These are phyloP conservation scores for Garrulus glandarius DNA, from an alignment of 2,797 vertebrate species.

Conservation along the genomic window DNA sequence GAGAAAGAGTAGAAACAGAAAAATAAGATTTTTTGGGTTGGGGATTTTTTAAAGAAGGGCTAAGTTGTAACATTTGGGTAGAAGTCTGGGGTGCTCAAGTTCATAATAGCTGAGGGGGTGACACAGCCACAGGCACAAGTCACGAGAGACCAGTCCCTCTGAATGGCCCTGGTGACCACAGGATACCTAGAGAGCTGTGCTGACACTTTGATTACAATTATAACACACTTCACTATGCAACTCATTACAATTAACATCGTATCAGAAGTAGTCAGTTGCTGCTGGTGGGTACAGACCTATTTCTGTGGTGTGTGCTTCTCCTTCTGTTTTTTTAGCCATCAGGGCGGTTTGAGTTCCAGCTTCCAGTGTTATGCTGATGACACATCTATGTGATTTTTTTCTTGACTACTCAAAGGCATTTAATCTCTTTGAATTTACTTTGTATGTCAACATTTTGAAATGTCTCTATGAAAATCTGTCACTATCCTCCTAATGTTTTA, in stretches of 20 bases:
- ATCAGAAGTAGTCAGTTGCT: neutral
- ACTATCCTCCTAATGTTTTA: constrained; percentile 5
- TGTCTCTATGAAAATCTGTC: constrained; percentile 19
- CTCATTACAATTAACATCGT: neutral
- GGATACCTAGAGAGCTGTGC: neutral
- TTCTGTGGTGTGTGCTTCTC: neutral
- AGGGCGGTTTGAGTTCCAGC: neutral
- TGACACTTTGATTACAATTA: neutral
- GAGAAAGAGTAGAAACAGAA: neutral
- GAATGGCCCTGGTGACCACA: neutral
- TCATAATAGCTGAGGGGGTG: neutral
- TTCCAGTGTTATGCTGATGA: constrained; percentile 8
- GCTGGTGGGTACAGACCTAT: neutral
- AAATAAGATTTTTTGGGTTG: neutral
- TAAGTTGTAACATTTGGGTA: neutral
- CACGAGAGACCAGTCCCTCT: neutral
- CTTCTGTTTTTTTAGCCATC: neutral
- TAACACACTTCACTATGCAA: neutral
- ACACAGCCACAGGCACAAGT: neutral
- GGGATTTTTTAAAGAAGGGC: neutral
- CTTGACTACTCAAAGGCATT: constrained; percentile 31
- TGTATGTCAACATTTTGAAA: constrained; percentile 50
- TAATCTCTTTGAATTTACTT: constrained; percentile 41
- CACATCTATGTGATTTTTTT: neutral
- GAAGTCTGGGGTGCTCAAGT: neutral